Evolutionary conservation across 2,888 invertebrate species (phyloP), one percentile per base, ranked within the genome.

Genomic region (Apamea anceps): DNA sequence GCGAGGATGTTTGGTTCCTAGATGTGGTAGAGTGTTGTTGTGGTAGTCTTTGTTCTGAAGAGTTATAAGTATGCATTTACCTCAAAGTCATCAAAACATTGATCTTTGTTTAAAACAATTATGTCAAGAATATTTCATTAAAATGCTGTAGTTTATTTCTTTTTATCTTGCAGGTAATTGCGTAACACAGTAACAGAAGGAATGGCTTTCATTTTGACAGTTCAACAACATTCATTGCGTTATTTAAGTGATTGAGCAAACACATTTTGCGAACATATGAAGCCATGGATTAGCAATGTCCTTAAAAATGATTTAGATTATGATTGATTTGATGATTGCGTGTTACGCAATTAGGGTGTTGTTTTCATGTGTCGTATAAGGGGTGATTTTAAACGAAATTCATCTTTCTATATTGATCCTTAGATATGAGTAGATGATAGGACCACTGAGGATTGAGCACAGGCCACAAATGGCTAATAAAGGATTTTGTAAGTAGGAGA

Each of bases 21-120:
- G 84, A 79, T 75, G 79, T 72, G 84, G 79, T 25, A 21, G 6
- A 1, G 6, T 2, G 0, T 42, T n/a, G 2, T 42, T 45, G 71
- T 32, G 66, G 21, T 60, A 7, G n/a, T 48, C 37, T 48, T 65
- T 77, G 63, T 77, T 76, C 25, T 32, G 7, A 28, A 12, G 7
- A 13, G 5, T 42, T 21, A 6, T 0, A 21, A 25, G 13, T 21
- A 5, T 76, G 5, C 0, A 63, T 79, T 68, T 54, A 63, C 62
- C 51, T 79, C 18, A 60, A 62, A 60, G 18, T 13, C 32, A 51
- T 13, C 6, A 15, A 21, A 70, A n/a, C 51, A 70, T 13, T 45
- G n/a, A 42, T 57, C 25, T 4, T 66, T 77, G 25, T 45, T 62
- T 48, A 48, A 21, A 45, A 28, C 8, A 28, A 12, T 13, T 28